Percentiles rank a stretch among this genome's conserved stretches.
These are phyloP conservation scores for Mesorhabditis spiculigera DNA, from an alignment of 2,888 invertebrate species.

Conservation along the genomic window DNA sequence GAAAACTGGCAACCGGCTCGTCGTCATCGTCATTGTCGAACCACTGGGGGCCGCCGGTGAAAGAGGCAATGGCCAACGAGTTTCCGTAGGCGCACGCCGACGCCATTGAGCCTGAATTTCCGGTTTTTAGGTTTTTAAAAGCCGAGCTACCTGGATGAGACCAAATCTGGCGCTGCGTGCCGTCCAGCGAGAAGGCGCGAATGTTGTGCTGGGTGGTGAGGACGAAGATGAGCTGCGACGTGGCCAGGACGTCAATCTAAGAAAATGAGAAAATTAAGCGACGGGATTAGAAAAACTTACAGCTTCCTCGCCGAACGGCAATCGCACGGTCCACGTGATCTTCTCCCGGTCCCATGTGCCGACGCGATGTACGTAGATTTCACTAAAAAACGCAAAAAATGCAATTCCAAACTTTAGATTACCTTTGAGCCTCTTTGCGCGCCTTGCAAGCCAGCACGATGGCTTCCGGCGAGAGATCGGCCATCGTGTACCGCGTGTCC, in stretches of 20 bases:
- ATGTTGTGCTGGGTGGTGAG: conserved; percentile 75
- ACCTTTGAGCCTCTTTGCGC: conserved; percentile 20
- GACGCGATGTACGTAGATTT: conserved; percentile 34
- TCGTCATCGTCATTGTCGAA: conserved; percentile 21
- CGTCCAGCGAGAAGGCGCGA: conserved; percentile 79
- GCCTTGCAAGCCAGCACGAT: conserved; percentile 64
- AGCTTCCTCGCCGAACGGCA: conserved; percentile 70
- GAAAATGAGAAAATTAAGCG: not conserved
- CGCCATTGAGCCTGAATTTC: conserved; percentile 65
- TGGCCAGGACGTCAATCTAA: conserved; percentile 55
- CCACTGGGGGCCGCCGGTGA: conserved; percentile 62
- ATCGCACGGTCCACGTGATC: conserved; percentile 34
- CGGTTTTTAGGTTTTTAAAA: not conserved
- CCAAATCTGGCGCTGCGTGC: conserved; percentile 78
- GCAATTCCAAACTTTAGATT: not conserved
- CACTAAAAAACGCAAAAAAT: conserved; percentile 13
- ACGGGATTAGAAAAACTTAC: conserved; percentile 59
- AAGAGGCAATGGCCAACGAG: conserved; percentile 70
- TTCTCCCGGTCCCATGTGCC: conserved; percentile 36
- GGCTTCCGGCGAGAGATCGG: conserved; percentile 77
- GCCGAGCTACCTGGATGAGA: conserved; percentile 68
- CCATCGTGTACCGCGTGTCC: conserved; percentile 77
- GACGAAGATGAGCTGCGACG: conserved; percentile 74
- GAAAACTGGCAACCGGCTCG: conserved; percentile 1
- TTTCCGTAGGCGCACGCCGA: conserved; percentile 69